These are phyloP conservation scores for Macaca mulatta DNA, from an alignment of 2,113 vertebrate genomes.

Conservation along the genomic window DNA sequence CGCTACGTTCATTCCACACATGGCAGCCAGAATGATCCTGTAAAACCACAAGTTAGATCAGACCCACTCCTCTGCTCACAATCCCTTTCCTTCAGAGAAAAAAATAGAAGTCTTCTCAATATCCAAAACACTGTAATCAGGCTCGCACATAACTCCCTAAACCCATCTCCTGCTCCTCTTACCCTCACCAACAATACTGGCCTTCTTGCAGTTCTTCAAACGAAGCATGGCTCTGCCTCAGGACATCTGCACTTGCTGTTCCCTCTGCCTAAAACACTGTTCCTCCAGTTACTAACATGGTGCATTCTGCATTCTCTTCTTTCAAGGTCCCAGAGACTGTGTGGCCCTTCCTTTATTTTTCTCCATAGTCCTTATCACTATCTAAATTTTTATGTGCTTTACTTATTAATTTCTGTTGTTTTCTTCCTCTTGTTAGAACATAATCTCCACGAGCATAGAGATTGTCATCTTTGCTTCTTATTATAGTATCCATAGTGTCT, in stretches of 20 bases:
- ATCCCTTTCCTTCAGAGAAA: neutral
- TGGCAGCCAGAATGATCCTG: neutral
- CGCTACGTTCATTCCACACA: neutral
- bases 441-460: neutral
- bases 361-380: neutral
- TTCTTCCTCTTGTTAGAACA: neutral
- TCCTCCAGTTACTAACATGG: neutral
- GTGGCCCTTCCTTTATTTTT: neutral
- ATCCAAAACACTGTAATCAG: neutral
- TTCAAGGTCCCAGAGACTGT: neutral
- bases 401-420: neutral
- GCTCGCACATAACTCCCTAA: neutral
- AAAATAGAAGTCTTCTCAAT: neutral
- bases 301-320: neutral
- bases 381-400: neutral
- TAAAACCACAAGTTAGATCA: neutral
- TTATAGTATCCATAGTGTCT: neutral
- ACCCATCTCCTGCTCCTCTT: neutral
- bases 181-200: neutral
- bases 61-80: neutral
- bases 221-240: neutral
- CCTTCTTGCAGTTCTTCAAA: neutral
- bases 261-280: neutral
- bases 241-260: neutral
- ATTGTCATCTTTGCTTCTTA: neutral